Evolutionary conservation across 2,888 invertebrate species (phyloP), one percentile per base, ranked within the genome.

Genomic region (Timema podura): DNA sequence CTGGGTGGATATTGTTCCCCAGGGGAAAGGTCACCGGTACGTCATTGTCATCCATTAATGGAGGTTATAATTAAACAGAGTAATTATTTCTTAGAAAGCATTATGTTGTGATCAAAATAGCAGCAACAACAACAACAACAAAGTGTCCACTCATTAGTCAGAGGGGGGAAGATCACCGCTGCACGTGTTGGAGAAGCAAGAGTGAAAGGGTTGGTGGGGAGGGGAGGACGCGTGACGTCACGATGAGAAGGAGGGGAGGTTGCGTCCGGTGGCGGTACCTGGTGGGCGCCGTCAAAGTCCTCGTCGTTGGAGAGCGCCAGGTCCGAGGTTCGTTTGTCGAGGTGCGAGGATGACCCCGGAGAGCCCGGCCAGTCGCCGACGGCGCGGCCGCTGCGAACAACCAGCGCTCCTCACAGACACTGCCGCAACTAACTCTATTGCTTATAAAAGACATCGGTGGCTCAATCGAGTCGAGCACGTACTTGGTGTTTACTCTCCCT

Each of bases 231-330:
- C n/a, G 13, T 13, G 30, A 57, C 47, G 47, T n/a, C 10, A 47
- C 47, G 16, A 47, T 15, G 66, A 49, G 48, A 48, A 6, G 49
- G 48, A 49, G 16, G 30, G 48, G 48, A 13, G 65, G 57, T 49
- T 66, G 54, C 30, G 30, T 6, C 46, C 47, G 68, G 64, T 65
- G 65, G 69, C 48, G 48, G 54, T 68, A 68, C 68, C 70, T 70
- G 70, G 64, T 69, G 67, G 54, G 46, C 48, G 64, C 67, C 79
- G 75, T 81, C 81, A 75, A 78, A 81, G 79, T 81, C 81, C 78
- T 81, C 81, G 78, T 82, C 81, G 77, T 81, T 81, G 79, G 81
- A 81, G 76, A 82, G 80, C 75, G 80, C 81, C 77, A 82, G 80
- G 77, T 82, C 82, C 75, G 82, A 81, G 74, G 81, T 81, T 74